These are phyloP conservation scores for Chrysina gloriosa DNA, from an alignment of 2,888 invertebrate genomes.

Conservation along the genomic window DNA sequence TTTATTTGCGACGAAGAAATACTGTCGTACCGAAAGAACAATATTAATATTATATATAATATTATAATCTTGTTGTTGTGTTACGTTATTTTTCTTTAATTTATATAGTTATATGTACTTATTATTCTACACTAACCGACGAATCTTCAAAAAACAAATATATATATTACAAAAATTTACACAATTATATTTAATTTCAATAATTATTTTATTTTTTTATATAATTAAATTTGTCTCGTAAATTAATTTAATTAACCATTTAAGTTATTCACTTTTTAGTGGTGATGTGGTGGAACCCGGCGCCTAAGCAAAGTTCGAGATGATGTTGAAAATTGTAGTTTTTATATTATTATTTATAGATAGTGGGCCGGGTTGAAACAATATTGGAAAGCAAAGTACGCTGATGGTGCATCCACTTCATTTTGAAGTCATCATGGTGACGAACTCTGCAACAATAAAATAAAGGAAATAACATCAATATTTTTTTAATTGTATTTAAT, in stretches of 20 bases:
- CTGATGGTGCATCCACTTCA: conserved; percentile 79
- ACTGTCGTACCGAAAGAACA: too few species aligned
- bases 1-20: too few species aligned
- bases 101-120: conserved; percentile 17
- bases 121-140: conserved; percentile 50
- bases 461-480: not conserved
- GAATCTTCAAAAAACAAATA: conserved; percentile 45
- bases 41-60: not conserved
- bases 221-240: conserved; percentile 62
- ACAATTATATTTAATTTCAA: conserved; percentile 62
- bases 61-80: conserved; percentile 38
- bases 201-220: conserved; percentile 54
- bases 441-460: conserved; percentile 86
- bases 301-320: conserved; percentile 63
- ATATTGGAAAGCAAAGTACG: conserved; percentile 62
- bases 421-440: conserved; percentile 99
- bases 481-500: not conserved
- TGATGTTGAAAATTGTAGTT: conserved; percentile 42
- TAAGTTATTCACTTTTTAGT: conserved; percentile 59
- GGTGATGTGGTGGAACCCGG: conserved; percentile 54
- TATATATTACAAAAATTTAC: conserved; percentile 67
- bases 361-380: conserved; percentile 65
- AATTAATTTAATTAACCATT: conserved; percentile 61
- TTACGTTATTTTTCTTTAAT: conserved; percentile 45
- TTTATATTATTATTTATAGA: conserved; percentile 37